Percentiles rank a stretch among this genome's conserved stretches.
These are phyloP conservation scores for Athripsodes cinereus DNA, from an alignment of 2,888 invertebrate genomes.

Conservation along the genomic window DNA sequence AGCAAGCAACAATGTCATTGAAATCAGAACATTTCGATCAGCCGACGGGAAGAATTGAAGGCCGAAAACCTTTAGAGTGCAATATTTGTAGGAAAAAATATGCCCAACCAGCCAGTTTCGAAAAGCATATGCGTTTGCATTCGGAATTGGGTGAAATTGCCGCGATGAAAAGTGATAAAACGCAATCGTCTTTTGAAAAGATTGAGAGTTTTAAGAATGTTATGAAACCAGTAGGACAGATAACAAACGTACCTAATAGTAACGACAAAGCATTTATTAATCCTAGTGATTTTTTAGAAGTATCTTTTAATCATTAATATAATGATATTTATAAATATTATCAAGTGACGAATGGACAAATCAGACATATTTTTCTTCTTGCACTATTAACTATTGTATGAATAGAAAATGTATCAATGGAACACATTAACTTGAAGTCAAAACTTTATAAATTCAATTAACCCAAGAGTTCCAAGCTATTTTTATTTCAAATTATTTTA, in stretches of 20 bases:
- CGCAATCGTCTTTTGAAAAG: slow-evolving; percentile 7
- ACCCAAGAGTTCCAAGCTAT: no score
- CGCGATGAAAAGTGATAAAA: slow-evolving; percentile 11
- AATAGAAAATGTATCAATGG: no score
- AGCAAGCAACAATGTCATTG: slow-evolving; percentile 17
- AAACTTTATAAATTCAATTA: no score
- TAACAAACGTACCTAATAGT: slow-evolving; percentile 7
- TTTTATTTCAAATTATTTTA: no score
- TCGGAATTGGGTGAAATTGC: slow-evolving; percentile 22
- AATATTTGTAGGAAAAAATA: slow-evolving; percentile 26
- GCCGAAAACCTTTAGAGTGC: slow-evolving; percentile 24
- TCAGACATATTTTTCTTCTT: no score
- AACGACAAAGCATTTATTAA: slow-evolving; percentile 18
- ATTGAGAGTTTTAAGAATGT: slow-evolving; percentile 7
- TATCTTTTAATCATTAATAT: slow-evolving; percentile 26
- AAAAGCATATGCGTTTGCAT: slow-evolving; percentile 27
- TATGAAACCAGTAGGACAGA: slow-evolving; percentile 3
- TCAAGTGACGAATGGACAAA: no score
- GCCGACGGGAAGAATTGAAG: background rate
- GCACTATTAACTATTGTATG: no score
- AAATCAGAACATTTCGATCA: slow-evolving; percentile 5
- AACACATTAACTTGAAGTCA: no score
- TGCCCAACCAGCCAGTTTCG: slow-evolving; percentile 27
- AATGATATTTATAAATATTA: no score
- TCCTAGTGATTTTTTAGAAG: slow-evolving; percentile 27